phyloP scores from a whole-genome alignment of 2,888 invertebrate species.

The Acleris sparsana region DNA sequence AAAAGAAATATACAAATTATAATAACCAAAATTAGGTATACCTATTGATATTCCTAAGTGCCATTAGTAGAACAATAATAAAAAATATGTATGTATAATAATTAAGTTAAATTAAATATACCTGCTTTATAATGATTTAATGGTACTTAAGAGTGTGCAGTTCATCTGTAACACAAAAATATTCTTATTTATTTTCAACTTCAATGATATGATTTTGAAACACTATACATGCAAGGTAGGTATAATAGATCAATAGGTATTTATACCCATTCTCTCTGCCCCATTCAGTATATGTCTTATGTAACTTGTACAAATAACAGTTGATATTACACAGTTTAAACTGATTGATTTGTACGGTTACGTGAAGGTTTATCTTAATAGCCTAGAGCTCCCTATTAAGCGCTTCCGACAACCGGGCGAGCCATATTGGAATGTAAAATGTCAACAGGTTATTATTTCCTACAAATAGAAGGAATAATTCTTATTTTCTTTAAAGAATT shows the following conservation, averaged over 20 bases:
- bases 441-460: constrained; percentile 54
- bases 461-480: constrained; percentile 31
- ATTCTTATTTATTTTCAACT: not conserved
- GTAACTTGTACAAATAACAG: constrained; percentile 2
- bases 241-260: not conserved
- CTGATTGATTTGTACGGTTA: constrained; percentile 20
- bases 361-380: constrained; percentile 34
- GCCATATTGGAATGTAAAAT: constrained; percentile 78
- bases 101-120: constrained; percentile 22
- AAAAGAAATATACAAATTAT: constrained; percentile 13
- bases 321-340: not conserved
- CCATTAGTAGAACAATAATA: not conserved
- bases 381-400: constrained; percentile 39
- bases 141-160: constrained; percentile 41
- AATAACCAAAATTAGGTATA: not conserved
- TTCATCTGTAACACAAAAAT: constrained; percentile 44
- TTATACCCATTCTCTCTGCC: not conserved
- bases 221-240: not conserved
- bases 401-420: constrained; percentile 55
- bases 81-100: not conserved
- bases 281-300: not conserved
- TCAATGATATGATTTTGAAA: not conserved
- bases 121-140: constrained; percentile 43
- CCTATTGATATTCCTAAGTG: not conserved
- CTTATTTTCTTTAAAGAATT: constrained; percentile 10